Conservation (phyloP, 1,140 invertebrate species). For the Zaprionus gabonicus region DNA sequence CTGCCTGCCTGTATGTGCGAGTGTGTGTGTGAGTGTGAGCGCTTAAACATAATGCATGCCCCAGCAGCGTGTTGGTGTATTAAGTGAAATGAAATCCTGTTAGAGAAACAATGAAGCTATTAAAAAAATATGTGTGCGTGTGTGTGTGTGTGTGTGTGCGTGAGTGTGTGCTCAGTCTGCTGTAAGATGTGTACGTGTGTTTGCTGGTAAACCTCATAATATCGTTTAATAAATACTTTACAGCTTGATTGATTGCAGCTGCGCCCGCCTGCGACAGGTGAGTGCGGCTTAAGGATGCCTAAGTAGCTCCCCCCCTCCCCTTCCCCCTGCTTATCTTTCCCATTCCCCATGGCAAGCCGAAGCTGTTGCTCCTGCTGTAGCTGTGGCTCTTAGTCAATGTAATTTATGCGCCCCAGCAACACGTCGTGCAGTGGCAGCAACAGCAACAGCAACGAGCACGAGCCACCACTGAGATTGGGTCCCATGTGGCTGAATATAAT, state of each 20-base stretch:
- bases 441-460: not conserved
- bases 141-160: not conserved
- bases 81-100: conserved; percentile 81
- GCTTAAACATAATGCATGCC: conserved; percentile 45
- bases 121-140: conserved; percentile 63
- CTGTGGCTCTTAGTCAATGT: conserved; percentile 37
- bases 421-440: conserved; percentile 17
- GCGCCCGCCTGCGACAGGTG: conserved; percentile 64
- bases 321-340: too few species aligned
- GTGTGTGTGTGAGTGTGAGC: conserved; percentile 16
- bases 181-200: conserved; percentile 24
- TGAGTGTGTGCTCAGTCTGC: not conserved
- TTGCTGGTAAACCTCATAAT: conserved; percentile 72
- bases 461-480: conserved; percentile 64
- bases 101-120: conserved; percentile 80
- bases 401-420: conserved; percentile 68
- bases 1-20: conserved; percentile 1
- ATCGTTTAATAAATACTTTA: conserved; percentile 82
- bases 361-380: conserved; percentile 13
- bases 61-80: conserved; percentile 54
- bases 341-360: not conserved
- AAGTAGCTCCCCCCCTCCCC: conserved; percentile 43
- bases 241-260: conserved; percentile 76
- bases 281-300: conserved; percentile 50
- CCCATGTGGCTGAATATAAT: conserved; percentile 79